Percentiles rank a stretch among this genome's conserved stretches.
These are phyloP conservation scores for Eubasilissa regina DNA, from an alignment of 1,140 invertebrate genomes.

Conservation along the genomic window DNA sequence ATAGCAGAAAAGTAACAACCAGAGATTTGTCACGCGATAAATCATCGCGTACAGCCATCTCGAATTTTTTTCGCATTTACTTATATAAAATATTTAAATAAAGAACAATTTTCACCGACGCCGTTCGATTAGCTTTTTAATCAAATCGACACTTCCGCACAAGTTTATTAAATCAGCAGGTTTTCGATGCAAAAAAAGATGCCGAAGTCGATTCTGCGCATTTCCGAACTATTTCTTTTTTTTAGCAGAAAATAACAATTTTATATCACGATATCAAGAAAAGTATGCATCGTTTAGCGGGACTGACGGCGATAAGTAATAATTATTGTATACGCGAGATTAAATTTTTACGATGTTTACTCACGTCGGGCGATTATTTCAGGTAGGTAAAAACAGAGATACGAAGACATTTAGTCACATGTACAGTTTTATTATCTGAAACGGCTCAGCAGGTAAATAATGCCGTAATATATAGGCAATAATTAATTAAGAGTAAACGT, in stretches of 20 bases:
- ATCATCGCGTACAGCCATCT: not conserved
- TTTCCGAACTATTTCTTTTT: conserved; percentile 4
- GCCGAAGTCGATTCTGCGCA: not conserved
- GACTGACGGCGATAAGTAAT: not conserved
- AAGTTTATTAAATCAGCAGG: not conserved
- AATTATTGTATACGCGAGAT: conserved; percentile 1
- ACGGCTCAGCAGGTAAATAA: too few species aligned
- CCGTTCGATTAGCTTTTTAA: too few species aligned
- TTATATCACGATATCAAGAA: not conserved
- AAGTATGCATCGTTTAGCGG: not conserved
- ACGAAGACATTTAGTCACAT: not conserved
- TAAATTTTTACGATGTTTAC: conserved; percentile 34
- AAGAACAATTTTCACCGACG: not conserved
- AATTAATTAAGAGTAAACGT: not conserved
- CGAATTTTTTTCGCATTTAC: not conserved
- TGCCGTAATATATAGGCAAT: too few species aligned
- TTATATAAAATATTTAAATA: not conserved
- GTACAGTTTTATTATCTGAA: not conserved
- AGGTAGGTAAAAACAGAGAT: not conserved
- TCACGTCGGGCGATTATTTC: not conserved
- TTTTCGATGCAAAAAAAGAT: not conserved
- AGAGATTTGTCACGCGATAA: conserved; percentile 75
- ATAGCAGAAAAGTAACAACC: conserved; percentile 84
- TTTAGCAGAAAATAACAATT: not conserved
- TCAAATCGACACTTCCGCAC: too few species aligned